Percentiles rank a stretch among this genome's conserved stretches.
Conservation (phyloP, 2,888 invertebrate species). For the Halictus quadricinctus region DNA sequence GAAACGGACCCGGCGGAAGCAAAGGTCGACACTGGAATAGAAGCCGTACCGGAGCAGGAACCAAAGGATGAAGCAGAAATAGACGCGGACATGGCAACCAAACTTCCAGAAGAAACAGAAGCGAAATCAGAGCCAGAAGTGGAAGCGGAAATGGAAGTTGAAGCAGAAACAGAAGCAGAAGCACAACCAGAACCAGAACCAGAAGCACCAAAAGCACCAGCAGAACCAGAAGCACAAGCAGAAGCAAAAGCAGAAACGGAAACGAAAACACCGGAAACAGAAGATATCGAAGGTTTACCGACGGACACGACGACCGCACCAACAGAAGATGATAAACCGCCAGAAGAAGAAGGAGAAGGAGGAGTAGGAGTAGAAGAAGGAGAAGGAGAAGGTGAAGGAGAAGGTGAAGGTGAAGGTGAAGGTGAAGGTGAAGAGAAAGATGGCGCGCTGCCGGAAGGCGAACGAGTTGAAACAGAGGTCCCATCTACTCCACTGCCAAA, state of each 20-base stretch:
- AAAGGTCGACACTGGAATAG: constrained; percentile 17
- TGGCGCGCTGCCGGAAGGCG: not conserved
- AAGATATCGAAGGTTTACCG: not conserved
- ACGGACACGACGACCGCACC: not conserved
- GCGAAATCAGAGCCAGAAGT: not conserved
- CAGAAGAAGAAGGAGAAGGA: not conserved
- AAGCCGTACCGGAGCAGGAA: constrained; percentile 7
- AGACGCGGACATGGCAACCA: not conserved
- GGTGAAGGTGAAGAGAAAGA: not conserved
- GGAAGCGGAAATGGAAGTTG: not conserved
- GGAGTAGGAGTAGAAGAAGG: not conserved
- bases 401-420: not conserved
- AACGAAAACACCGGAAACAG: not conserved
- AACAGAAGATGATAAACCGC: not conserved
- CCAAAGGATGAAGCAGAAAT: constrained; percentile 24
- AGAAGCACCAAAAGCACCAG: not conserved
- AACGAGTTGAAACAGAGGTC: not conserved
- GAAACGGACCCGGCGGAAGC: constrained; percentile 33
- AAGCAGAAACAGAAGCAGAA: not conserved
- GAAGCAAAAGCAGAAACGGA: not conserved
- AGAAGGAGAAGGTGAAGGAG: not conserved
- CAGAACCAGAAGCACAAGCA: not conserved
- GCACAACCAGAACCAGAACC: no score
- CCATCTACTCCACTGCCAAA: not conserved
- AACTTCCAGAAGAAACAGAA: not conserved